Percentiles rank a stretch among this genome's conserved stretches.
Evolutionary conservation across 2,888 invertebrate genomes (phyloP).

Genomic region (Trissoscelio sp.): DNA sequence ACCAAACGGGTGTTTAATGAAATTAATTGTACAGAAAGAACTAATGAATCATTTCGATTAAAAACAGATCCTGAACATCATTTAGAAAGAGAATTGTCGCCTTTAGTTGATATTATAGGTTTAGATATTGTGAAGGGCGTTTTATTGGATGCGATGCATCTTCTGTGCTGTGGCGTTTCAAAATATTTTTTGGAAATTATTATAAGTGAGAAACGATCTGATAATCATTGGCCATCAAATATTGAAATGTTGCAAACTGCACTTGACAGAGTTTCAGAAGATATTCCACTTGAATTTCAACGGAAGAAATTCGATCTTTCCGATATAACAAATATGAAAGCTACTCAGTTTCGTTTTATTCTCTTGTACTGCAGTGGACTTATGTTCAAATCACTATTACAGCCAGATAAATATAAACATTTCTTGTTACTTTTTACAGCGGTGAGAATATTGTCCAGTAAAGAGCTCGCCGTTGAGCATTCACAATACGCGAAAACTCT

Average conservation of each 20-base stretch:
- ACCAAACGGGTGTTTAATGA: conserved; percentile 54
- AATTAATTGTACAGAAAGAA: conserved; percentile 45
- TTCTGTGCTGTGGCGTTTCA: conserved; percentile 48
- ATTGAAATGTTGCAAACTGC: conserved; percentile 6
- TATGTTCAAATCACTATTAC: conserved; percentile 57
- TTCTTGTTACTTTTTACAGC: conserved; percentile 63
- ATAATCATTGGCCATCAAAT: neutral
- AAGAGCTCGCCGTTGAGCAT: conserved; percentile 29
- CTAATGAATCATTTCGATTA: conserved; percentile 43
- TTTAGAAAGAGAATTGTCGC: conserved; percentile 33
- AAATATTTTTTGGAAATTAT: conserved; percentile 44
- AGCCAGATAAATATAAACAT: conserved; percentile 51
- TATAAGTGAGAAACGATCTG: no score
- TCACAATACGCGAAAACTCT: conserved; percentile 50
- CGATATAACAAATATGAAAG: conserved; percentile 27
- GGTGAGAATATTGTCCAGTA: conserved; percentile 50
- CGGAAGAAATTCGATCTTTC: conserved; percentile 63
- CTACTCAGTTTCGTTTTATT: conserved; percentile 38
- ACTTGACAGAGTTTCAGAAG: conserved; percentile 14
- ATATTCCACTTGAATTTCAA: conserved; percentile 68
- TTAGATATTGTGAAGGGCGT: conserved; percentile 39
- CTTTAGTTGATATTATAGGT: conserved; percentile 32
- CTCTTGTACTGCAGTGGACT: conserved; percentile 58
- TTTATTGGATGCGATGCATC: conserved; percentile 59
- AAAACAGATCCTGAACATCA: conserved; percentile 53